These are phyloP conservation scores for Aelia acuminata DNA, from an alignment of 2,888 invertebrate species.

Conservation along the genomic window DNA sequence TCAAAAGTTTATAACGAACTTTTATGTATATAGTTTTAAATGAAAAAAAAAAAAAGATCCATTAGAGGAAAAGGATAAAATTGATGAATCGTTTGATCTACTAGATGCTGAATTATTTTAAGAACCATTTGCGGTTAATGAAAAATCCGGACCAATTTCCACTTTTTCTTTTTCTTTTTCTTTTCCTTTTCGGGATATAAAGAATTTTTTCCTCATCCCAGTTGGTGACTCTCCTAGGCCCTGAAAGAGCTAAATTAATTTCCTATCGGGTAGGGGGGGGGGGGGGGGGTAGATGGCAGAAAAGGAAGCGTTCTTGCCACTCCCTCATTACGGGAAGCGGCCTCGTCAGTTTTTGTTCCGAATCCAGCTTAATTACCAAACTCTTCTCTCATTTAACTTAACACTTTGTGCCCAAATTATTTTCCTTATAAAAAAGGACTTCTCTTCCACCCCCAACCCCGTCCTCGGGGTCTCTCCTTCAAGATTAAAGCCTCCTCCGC, in stretches of 20 bases:
- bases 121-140: neutral
- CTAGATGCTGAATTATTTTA: neutral
- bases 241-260: constrained; percentile 42
- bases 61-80: too few relatives aligned
- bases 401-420: constrained; percentile 61
- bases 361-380: constrained; percentile 58
- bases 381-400: constrained; percentile 60
- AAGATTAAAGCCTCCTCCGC: constrained; percentile 51
- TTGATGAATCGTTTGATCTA: too few relatives aligned
- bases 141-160: neutral
- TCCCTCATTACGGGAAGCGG: constrained; percentile 53
- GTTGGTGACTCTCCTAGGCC: constrained; percentile 39
- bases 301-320: constrained; percentile 44
- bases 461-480: neutral
- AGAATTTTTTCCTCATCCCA: constrained; percentile 14
- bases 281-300: neutral
- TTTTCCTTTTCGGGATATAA: too few relatives aligned
- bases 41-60: too few relatives aligned
- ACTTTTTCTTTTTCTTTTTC: constrained; percentile 30
- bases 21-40: too few relatives aligned
- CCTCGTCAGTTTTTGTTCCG: constrained; percentile 58
- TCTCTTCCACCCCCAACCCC: neutral
- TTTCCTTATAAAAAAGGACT: constrained; percentile 51
- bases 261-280: neutral
- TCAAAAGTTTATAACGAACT: too few relatives aligned